Evolutionary conservation across 2,888 invertebrate species (phyloP).

Genomic region (Thereva nobilitata): DNA sequence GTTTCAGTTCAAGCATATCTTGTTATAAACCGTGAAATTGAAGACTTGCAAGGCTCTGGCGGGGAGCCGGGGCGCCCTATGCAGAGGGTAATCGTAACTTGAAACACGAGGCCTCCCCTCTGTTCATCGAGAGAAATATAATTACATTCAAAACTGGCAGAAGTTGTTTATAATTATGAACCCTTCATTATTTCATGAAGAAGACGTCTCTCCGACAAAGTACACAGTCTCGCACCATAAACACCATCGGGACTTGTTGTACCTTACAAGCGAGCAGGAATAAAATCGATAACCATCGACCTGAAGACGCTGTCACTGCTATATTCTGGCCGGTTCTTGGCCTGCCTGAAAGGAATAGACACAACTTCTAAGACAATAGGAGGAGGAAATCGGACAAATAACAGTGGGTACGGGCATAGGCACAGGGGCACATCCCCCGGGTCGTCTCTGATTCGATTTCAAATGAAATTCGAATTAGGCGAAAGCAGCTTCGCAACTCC

Average conservation of each 20-base stretch:
- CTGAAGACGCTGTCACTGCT: slow-evolving; percentile 22
- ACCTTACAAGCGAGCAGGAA: slow-evolving; percentile 15
- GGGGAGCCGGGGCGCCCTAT: slow-evolving; percentile 4
- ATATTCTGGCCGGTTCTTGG: slow-evolving; percentile 12
- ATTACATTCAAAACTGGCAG: slow-evolving; percentile 42
- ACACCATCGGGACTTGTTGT: slow-evolving; percentile 22
- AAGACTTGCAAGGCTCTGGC: slow-evolving; percentile 1
- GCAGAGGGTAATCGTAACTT: slow-evolving; percentile 5
- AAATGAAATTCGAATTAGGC: slow-evolving; percentile 40
- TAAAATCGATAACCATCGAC: slow-evolving; percentile 32
- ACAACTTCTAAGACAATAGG: neutral
- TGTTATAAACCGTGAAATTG: neutral
- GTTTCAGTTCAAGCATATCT: neutral
- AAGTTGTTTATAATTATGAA: slow-evolving; percentile 42
- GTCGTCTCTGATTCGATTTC: slow-evolving; percentile 36
- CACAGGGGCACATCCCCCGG: neutral
- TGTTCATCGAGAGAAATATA: slow-evolving; percentile 35
- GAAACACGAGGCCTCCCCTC: slow-evolving; percentile 10
- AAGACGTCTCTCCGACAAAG: slow-evolving; percentile 23
- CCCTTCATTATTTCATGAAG: slow-evolving; percentile 41
- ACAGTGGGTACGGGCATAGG: too few species aligned
- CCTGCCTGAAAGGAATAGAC: neutral
- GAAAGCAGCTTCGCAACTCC: slow-evolving; percentile 28
- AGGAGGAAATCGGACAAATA: too few species aligned
- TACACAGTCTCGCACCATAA: slow-evolving; percentile 14